Percentiles rank a stretch among this genome's conserved stretches.
Conservation (phyloP, 2,888 invertebrate genomes). For the Aphelenchoides bicaudatus region DNA sequence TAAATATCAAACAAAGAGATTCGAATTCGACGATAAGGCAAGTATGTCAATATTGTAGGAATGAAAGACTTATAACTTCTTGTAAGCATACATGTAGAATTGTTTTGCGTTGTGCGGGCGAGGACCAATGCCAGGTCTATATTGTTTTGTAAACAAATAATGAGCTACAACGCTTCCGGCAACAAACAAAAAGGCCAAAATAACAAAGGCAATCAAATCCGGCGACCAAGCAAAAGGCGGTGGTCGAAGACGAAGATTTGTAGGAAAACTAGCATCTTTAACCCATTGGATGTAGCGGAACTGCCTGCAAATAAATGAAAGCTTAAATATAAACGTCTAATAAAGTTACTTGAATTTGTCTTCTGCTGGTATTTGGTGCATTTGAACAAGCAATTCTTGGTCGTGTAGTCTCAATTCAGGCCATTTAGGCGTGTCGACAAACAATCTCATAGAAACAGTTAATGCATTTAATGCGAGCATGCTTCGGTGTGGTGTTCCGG, state of each 20-base stretch:
- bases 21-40: neutral
- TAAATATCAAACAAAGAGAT: neutral
- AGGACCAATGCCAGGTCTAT: conserved; percentile 13
- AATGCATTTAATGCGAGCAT: conserved; percentile 21
- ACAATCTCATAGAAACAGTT: conserved; percentile 21
- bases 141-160: conserved; percentile 22
- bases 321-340: too few relatives aligned
- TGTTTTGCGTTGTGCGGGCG: conserved; percentile 15
- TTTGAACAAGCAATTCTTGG: conserved; percentile 30
- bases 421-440: conserved; percentile 34
- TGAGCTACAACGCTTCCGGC: conserved; percentile 26
- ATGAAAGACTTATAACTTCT: conserved; percentile 17
- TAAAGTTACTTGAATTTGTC: conserved; percentile 29
- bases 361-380: conserved; percentile 35
- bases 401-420: conserved; percentile 30
- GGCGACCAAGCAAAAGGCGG: conserved; percentile 39
- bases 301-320: too few relatives aligned
- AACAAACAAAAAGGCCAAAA: conserved; percentile 30
- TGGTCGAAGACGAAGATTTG: conserved; percentile 27
- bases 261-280: conserved; percentile 30
- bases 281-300: conserved; percentile 38
- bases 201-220: conserved; percentile 34
- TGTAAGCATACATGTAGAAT: conserved; percentile 17
- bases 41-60: neutral
- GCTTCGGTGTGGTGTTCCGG: too few relatives aligned